Evolutionary conservation across 2,888 invertebrate species (phyloP).

Genomic region (Drosophila neonasuta): DNA sequence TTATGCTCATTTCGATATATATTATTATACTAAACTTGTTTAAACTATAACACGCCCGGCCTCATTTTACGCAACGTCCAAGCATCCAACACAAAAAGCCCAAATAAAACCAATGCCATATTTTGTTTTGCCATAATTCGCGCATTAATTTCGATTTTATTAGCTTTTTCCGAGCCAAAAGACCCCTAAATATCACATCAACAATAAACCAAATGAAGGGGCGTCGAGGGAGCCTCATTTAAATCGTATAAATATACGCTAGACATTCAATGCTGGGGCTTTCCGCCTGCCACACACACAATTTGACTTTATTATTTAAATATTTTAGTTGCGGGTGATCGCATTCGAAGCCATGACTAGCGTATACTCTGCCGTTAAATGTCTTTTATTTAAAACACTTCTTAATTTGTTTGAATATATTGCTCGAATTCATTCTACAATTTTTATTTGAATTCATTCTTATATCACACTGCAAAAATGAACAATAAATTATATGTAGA

Average conservation of each 20-base stretch:
- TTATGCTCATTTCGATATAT: constrained; percentile 62
- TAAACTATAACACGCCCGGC: constrained; percentile 47
- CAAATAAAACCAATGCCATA: constrained; percentile 45
- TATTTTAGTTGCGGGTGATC: constrained; percentile 8
- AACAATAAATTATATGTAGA: not conserved
- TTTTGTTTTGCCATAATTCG: constrained; percentile 48
- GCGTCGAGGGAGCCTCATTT: constrained; percentile 41
- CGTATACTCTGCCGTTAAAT: constrained; percentile 1
- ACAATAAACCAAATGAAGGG: constrained; percentile 46
- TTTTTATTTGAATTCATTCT: not conserved
- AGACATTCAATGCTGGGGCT: not conserved
- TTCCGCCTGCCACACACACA: constrained; percentile 6
- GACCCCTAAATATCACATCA: constrained; percentile 37
- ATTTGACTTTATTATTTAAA: constrained; percentile 26
- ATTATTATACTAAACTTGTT: constrained; percentile 65
- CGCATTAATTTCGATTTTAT: constrained; percentile 58
- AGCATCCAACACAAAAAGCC: not conserved
- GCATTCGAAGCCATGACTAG: not conserved
- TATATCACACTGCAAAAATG: too few species aligned
- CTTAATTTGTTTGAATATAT: not conserved
- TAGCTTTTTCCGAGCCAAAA: constrained; percentile 18
- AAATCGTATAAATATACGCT: constrained; percentile 43
- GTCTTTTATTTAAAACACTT: too few species aligned
- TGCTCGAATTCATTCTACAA: not conserved
- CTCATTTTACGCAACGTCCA: constrained; percentile 49